Evolutionary conservation across 2,797 vertebrate species (phyloP), one percentile per base, ranked within the genome.

Genomic region (Enteromius radiatus): DNA sequence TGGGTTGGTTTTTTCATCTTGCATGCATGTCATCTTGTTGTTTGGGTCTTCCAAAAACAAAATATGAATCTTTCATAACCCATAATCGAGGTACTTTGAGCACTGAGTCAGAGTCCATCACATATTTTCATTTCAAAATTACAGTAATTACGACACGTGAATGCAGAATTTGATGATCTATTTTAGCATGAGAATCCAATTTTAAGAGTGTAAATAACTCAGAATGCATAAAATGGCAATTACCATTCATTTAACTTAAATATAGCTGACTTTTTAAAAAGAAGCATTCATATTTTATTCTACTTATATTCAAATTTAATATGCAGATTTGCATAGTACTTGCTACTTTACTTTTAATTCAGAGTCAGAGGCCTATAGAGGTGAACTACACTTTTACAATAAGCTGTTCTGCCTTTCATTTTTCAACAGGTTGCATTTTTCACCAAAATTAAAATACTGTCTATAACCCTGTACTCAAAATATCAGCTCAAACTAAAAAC

Each of bases 401-500:
- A 36, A 28, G 28, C 28, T 36, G 36, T 7, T 36, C 10, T 3
- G 8, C 5, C 8, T 43, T 19, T 23, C 43, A 15, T 45, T 11
- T 74, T 36, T 74, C 28, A 74, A 23, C 31, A 36, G 6, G 49
- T 74, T 74, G 59, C 2, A 33, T 15, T 64, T 43, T n/a, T 77
- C 21, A 28, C 21, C 41, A 47, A 33, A 77, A 47, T 3, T 5
- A 0, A 64, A 77, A 77, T 45, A 45, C 26, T n/a, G 8, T 21
- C 36, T 17, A n/a, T 19, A 61, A 61, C 23, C 14, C 26, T 63
- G 21, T 21, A 31, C 76, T 76, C 36, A 83, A 26, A 31, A 43
- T 67, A 56, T 56, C 38, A 56, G 76, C 38, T 84, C 26, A 86
- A 86, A 84, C 78, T 76, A 61, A 86, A 78, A 84, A 84, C 19